A percentile compares a stretch with the other conserved stretches of the same genome.
phyloP scores from a whole-genome alignment of 2,113 vertebrate species.

The Rhynchopsitta pachyrhyncha region DNA sequence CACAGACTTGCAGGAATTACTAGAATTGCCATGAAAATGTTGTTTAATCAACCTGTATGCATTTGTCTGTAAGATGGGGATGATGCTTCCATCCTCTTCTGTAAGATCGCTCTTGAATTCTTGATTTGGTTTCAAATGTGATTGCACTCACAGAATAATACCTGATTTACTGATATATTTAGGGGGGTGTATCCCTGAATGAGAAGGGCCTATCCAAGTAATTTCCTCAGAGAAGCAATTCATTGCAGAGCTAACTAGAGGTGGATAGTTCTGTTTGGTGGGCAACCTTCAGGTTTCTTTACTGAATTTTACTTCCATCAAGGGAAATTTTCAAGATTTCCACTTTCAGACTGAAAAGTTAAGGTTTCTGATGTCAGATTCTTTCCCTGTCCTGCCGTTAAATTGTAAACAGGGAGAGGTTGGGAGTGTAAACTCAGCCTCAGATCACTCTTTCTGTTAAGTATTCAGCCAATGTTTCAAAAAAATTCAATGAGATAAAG shows the following conservation, averaged over 20 bases:
- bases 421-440: neutral
- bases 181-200: neutral
- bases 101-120: neutral
- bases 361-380: neutral
- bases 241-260: neutral
- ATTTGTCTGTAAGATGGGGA: neutral
- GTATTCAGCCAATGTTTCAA: neutral
- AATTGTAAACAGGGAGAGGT: neutral
- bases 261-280: neutral
- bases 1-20: neutral
- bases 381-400: neutral
- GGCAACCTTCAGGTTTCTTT: neutral
- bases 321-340: neutral
- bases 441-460: neutral
- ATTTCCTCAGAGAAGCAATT: neutral
- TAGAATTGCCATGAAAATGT: neutral
- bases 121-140: neutral
- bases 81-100: neutral
- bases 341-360: neutral
- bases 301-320: neutral
- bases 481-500: rapidly evolving
- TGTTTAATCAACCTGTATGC: neutral
- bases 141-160: neutral
- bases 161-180: neutral
- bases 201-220: neutral